phyloP scores from a whole-genome alignment of 2,113 vertebrate species.

The Pelecanoides urinatrix region DNA sequence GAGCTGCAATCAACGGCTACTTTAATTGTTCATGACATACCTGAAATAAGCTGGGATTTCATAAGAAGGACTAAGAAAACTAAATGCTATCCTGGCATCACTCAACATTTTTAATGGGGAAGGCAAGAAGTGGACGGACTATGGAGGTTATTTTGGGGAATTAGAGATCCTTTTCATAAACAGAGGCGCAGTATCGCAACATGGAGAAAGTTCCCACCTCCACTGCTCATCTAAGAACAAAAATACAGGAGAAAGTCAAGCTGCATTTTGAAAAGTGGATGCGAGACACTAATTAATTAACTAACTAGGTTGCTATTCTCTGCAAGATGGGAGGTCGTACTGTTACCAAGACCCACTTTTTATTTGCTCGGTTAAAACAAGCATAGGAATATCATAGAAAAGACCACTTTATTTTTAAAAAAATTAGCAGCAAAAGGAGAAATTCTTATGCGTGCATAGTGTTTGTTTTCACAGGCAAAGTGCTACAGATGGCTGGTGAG shows the following conservation, averaged over 20 bases:
- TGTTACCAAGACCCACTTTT: neutral
- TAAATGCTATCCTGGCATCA: neutral
- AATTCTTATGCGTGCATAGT: fast-evolving
- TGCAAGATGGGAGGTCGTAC: neutral
- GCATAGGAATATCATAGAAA: neutral
- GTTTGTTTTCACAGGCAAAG: neutral
- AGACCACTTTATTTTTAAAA: neutral
- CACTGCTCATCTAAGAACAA: neutral
- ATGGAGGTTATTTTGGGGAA: neutral
- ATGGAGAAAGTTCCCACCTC: neutral
- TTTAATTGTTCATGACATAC: neutral
- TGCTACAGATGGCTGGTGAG: fast-evolving
- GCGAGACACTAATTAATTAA: neutral
- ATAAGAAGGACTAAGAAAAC: neutral
- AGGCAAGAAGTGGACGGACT: neutral
- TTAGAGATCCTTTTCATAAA: neutral
- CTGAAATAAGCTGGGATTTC: neutral
- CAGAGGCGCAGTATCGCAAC: neutral
- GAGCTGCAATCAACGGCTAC: neutral
- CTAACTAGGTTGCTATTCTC: neutral
- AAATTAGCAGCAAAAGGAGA: neutral
- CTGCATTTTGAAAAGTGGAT: neutral
- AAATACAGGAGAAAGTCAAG: neutral
- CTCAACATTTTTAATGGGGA: neutral
- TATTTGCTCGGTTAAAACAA: neutral